Evolutionary conservation across 2,113 vertebrate genomes (phyloP).

Genomic region (Ameiurus melas): DNA sequence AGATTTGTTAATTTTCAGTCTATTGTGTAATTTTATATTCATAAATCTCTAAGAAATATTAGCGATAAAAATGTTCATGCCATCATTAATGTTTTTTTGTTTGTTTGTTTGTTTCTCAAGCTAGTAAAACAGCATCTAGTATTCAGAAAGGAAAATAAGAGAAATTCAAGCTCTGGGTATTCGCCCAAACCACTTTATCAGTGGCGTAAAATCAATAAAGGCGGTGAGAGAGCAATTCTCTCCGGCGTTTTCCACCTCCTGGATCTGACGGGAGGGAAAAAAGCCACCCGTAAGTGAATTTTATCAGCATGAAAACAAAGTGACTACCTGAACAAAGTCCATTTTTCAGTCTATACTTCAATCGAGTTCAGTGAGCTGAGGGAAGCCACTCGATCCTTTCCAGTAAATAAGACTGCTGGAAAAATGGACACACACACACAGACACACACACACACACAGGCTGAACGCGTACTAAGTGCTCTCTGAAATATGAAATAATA

Average conservation of each 20-base stretch:
- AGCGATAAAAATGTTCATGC: neutral
- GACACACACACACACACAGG: conserved; percentile 25
- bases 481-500: conserved; percentile 16
- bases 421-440: conserved; percentile 24
- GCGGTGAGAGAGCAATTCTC: conserved; percentile 69
- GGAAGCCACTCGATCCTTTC: conserved; percentile 49
- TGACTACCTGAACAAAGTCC: conserved; percentile 82
- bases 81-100: neutral
- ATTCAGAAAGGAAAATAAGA: conserved; percentile 32
- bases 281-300: conserved; percentile 71
- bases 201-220: conserved; percentile 75
- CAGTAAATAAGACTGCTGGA: conserved; percentile 40
- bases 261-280: conserved; percentile 76
- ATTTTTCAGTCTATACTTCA: conserved; percentile 80
- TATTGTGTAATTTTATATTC: neutral
- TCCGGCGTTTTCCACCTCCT: conserved; percentile 75
- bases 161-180: conserved; percentile 59
- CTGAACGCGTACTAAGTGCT: conserved; percentile 1
- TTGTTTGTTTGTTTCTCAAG: neutral
- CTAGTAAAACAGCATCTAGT: neutral
- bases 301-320: conserved; percentile 84
- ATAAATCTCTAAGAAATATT: neutral
- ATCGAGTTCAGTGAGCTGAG: conserved; percentile 67
- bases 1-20: neutral
- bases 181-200: conserved; percentile 69